These are phyloP conservation scores for Dolichomitus sp. DNA, from an alignment of 2,888 invertebrate species.

Conservation along the genomic window DNA sequence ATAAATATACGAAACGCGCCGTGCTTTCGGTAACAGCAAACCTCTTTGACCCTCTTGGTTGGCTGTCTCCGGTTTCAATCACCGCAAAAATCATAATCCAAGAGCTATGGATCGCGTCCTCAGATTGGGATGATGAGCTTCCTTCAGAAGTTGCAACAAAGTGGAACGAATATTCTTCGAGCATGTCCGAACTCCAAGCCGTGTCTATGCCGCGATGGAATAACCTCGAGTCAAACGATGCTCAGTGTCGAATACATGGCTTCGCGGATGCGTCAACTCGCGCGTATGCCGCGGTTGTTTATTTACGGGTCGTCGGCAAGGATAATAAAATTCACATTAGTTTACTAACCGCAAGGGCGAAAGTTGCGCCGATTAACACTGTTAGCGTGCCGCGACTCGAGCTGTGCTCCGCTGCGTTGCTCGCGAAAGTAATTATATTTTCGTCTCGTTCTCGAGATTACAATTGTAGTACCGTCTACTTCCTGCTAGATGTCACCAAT, in stretches of 20 bases:
- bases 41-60: slow-evolving; percentile 20
- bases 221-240: neutral
- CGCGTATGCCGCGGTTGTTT: slow-evolving; percentile 47
- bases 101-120: slow-evolving; percentile 39
- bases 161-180: slow-evolving; percentile 20
- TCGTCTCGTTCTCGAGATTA: no score
- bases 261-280: slow-evolving; percentile 53
- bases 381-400: slow-evolving; percentile 31
- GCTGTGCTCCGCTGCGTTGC: slow-evolving; percentile 19
- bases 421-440: neutral
- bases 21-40: slow-evolving; percentile 14
- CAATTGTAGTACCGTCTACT: no score
- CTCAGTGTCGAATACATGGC: slow-evolving; percentile 39
- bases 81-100: slow-evolving; percentile 47
- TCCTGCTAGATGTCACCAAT: no score
- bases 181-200: neutral
- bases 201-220: slow-evolving; percentile 58
- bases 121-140: slow-evolving; percentile 47
- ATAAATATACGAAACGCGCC: neutral
- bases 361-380: slow-evolving; percentile 21
- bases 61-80: slow-evolving; percentile 47
- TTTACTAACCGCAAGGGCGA: slow-evolving; percentile 1
- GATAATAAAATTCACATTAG: neutral
- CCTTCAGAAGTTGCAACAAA: slow-evolving; percentile 18
- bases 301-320: neutral